Evolutionary conservation across 2,888 invertebrate genomes (phyloP), one percentile per base, ranked within the genome.

Genomic region (Melangyna quadrimaculata): DNA sequence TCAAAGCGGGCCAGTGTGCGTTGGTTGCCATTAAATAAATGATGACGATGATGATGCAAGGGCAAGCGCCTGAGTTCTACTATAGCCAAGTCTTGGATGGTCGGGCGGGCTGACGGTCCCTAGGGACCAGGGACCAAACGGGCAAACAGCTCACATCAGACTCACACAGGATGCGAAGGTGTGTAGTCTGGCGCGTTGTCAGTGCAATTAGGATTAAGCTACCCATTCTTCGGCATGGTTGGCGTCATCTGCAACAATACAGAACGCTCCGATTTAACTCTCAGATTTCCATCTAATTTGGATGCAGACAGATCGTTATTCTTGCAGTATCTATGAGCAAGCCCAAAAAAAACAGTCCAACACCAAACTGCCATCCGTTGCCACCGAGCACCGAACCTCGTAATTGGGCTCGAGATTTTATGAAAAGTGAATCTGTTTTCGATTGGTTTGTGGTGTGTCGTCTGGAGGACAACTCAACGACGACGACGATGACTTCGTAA

Each of bases 201-300:
- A 71, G 61, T 86, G 80, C 84, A 86, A 86, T 86, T 86, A 77
- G 80, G 84, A 86, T 86, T 86, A 86, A 43, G 72, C 80, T 77
- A 57, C 65, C 80, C 67, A 57, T 65, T 78, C 61, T 63, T 32
- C 14, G 59, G n/a, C 51, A 17, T 29, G 53, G 69, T 69, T 74
- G 83, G 83, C 86, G 77, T 70, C 77, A 72, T 55, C 69, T 53
- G 61, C 72, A 78, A 78, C 81, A 81, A 86, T 86, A 67, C 74
- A 74, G 71, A 75, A 80, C 84, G 84, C 73, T 83, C 82, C 72
- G 78, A 78, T 69, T 82, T 78, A 61, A 55, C 14, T 79, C 74
- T 75, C 75, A 69, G 84, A 81, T 81, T 78, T 72, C 77, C 63
- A 81, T 86, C 86, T 78, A 77, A 86, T 73, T 77, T 53, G 61